These are phyloP conservation scores for Psittacula echo DNA, from an alignment of 2,797 vertebrate genomes.

Conservation along the genomic window DNA sequence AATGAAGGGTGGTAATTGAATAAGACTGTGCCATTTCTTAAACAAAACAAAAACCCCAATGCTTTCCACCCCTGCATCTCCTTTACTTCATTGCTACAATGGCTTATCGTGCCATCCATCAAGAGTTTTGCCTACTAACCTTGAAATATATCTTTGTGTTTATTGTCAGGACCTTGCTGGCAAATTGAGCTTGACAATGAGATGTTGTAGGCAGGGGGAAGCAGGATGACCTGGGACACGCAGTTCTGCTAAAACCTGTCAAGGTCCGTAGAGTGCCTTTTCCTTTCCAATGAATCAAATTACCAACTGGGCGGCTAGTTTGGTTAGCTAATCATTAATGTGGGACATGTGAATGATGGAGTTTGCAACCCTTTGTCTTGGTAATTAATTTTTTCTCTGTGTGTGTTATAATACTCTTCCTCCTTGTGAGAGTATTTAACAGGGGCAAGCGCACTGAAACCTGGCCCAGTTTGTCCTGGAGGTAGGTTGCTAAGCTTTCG, in stretches of 20 bases:
- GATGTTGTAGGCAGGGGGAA: constrained; percentile 56
- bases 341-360: not conserved
- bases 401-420: not conserved
- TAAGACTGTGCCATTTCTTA: not conserved
- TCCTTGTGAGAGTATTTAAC: not conserved
- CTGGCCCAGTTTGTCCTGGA: not conserved
- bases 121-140: constrained; percentile 61
- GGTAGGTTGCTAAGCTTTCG: rapidly evolving
- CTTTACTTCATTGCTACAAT: constrained; percentile 17
- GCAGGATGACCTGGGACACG: constrained; percentile 67
- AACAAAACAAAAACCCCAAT: not conserved
- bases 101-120: constrained; percentile 30
- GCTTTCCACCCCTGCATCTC: not conserved
- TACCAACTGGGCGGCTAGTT: constrained; percentile 31
- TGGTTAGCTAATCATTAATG: constrained; percentile 69
- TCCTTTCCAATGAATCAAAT: constrained; percentile 65
- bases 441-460: rapidly evolving
- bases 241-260: constrained; percentile 67
- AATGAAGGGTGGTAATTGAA: constrained; percentile 12
- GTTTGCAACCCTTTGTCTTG: constrained; percentile 32
- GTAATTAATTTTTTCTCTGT: constrained; percentile 13
- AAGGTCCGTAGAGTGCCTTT: constrained; percentile 58
- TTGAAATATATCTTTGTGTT: constrained; percentile 67
- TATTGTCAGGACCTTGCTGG: constrained; percentile 60
- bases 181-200: constrained; percentile 72